These are phyloP conservation scores for Xestia sexstrigata DNA, from an alignment of 2,888 invertebrate genomes.

Conservation along the genomic window DNA sequence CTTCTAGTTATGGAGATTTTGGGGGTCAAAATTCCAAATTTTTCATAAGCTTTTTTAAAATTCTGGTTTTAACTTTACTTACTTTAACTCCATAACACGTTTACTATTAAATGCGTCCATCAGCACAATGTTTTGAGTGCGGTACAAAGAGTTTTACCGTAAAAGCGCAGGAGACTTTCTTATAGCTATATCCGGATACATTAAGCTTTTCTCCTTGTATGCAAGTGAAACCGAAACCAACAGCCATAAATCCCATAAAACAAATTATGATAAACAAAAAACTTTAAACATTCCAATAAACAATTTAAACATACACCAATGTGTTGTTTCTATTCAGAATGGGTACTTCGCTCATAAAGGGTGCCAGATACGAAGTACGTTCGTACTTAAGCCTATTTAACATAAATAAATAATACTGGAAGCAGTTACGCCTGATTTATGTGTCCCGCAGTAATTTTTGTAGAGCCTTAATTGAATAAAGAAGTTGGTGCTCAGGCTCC, in stretches of 20 bases:
- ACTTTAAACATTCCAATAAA: constrained; percentile 49
- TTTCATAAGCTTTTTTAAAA: too few species aligned
- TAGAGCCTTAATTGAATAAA: constrained; percentile 83
- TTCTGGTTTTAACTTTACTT: too few species aligned
- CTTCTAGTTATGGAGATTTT: too few species aligned
- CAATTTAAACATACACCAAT: constrained; percentile 43
- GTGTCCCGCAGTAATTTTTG: constrained; percentile 81
- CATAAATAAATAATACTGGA: constrained; percentile 84
- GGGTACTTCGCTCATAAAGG: constrained; percentile 69
- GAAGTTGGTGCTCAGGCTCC: constrained; percentile 70
- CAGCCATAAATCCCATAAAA: constrained; percentile 15
- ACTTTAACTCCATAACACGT: too few species aligned
- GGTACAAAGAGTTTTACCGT: too few species aligned
- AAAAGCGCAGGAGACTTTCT: too few species aligned
- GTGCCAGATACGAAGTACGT: constrained; percentile 71
- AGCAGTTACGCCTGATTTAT: constrained; percentile 84
- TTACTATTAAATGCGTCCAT: too few species aligned
- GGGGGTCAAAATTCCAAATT: too few species aligned
- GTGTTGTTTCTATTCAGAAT: constrained; percentile 51
- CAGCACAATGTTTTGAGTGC: too few species aligned
- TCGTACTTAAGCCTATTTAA: constrained; percentile 81
- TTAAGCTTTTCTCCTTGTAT: neutral
- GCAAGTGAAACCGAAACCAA: neutral
- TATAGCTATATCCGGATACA: too few species aligned
- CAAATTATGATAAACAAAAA: constrained; percentile 27